Base-by-base conservation (phyloP, 2,888 invertebrate species). In the Aproaerema taeniolella region DNA sequence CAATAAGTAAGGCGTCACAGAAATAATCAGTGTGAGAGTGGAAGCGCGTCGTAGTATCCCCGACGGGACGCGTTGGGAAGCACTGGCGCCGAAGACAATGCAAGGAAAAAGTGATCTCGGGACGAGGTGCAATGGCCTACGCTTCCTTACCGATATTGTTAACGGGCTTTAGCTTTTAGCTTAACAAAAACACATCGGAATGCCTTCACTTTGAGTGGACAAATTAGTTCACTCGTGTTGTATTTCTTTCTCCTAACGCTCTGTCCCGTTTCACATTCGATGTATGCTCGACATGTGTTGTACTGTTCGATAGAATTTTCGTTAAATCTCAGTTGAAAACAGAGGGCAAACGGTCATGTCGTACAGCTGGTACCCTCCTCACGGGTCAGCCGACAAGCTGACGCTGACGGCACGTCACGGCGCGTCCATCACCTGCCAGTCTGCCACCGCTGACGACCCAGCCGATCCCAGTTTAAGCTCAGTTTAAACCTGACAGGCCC, bases 381-480 rank as follows among this genome's bases (percentile, higher is more conserved):
- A 55, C 52, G 46, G 55, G 26, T 59, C 61, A 47, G 53, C 30
- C 10, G 49, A 52, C 57, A 57, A 46, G 49, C 53, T 53, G 57
- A 55, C 50, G 64, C 63, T 56, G 66, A 63, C 71, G 63, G 49
- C 58, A 69, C 67, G 73, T 76, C 79, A 74, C 67, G 67, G 55
- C 52, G 60, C 58, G 76, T 76, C 80, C 69, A 62, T 80, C 81
- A 80, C 52, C 72, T 74, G 83, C 77, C n/a, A n/a, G 79, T 51
- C 72, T 74, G 83, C 76, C 80, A 75, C 58, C 53, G 61, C 55
- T 61, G 73, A 73, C 69, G 49, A 48, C 52, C 51, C 50, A 53
- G 52, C 49, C 12, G 67, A 65, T 57, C 17, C 51, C 61, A 58
- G 61, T 60, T 45, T 53, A 63, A 67, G 59, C 67, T 58, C 71